Evolutionary conservation across 2,113 vertebrate genomes (phyloP), one percentile per base, ranked within the genome.

Genomic region (Strix uralensis): DNA sequence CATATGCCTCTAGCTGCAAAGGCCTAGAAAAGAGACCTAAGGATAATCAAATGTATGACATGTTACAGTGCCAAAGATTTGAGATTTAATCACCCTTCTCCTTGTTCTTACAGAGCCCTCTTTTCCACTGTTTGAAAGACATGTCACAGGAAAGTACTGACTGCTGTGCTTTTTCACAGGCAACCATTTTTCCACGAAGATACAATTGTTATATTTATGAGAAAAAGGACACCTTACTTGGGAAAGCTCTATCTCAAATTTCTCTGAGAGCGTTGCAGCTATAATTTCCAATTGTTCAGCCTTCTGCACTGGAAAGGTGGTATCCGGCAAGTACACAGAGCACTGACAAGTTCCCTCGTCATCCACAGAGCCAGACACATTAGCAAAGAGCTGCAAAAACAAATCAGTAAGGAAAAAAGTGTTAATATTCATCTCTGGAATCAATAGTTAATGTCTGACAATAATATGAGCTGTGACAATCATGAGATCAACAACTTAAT

Each of bases 181-280:
- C 42, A 88, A 75, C 36, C 59, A 62, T 88, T 95, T 91, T 71
- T 62, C 77, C 72, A 49, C 63, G 58, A 70, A 91, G 26, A 55
- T 44, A 22, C 14, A 61, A 36, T 9, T 36, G 44, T 72, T 90
- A 23, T 15, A 40, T 72, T 44, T 61, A 61, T 46, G 32, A 73
- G 23, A 85, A 96, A 96, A 86, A 81, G 25, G 81, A 61, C 61
- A 75, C 12, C 98, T 98, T 98, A 98, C 98, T 93, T 97, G 97
- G 44, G 97, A 97, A 92, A 98, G 96, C 44, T 98, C 98, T n/a
- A 4, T 78, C 55, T 98, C 94, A 47, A 98, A 97, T 91, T 92
- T 98, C 96, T 78, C 7, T 0, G 46, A 81, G 65, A 98, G 97
- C 0, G 5, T n/a, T 7, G 63, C 7, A 4, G 94, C 97, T 51